phyloP scores from a whole-genome alignment of 2,113 vertebrate species.

The Catagonus wagneri region DNA sequence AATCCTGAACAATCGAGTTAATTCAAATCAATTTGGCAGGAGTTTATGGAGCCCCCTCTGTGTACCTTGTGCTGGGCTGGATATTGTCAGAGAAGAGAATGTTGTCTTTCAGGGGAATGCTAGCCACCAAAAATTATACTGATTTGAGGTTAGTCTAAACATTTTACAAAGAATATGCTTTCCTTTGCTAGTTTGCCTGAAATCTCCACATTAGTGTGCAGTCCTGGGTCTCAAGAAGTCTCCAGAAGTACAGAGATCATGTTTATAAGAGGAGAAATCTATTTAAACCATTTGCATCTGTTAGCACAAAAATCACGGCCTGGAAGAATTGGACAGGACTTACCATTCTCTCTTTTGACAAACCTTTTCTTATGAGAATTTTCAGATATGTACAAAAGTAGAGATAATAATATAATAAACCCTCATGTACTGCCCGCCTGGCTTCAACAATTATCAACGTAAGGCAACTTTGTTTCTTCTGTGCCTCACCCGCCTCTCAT shows the following conservation, averaged over 20 bases:
- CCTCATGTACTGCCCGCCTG: not conserved
- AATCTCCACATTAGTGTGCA: not conserved
- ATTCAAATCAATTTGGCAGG: not conserved
- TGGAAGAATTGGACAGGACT: not conserved
- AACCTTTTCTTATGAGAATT: not conserved
- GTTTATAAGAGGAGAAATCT: not conserved
- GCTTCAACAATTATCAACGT: not conserved
- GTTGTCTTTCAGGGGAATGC: not conserved
- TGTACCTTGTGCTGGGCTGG: not conserved
- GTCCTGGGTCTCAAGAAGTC: not conserved
- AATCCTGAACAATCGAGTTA: not conserved
- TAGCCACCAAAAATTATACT: conserved; percentile 6
- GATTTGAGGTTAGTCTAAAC: not conserved
- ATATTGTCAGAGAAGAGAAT: not conserved
- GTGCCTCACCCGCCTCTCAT: not conserved
- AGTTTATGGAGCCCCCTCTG: not conserved
- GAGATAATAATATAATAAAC: not conserved
- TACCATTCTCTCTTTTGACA: not conserved
- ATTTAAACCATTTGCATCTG: not conserved
- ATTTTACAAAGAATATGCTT: not conserved
- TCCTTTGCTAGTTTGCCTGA: not conserved
- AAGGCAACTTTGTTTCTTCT: not conserved
- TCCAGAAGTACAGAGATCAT: not conserved
- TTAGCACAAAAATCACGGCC: not conserved
- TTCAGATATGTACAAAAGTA: conserved; percentile 11